phyloP scores from a whole-genome alignment of 2,888 invertebrate genomes.

The Hydroisotoma schaefferi region DNA sequence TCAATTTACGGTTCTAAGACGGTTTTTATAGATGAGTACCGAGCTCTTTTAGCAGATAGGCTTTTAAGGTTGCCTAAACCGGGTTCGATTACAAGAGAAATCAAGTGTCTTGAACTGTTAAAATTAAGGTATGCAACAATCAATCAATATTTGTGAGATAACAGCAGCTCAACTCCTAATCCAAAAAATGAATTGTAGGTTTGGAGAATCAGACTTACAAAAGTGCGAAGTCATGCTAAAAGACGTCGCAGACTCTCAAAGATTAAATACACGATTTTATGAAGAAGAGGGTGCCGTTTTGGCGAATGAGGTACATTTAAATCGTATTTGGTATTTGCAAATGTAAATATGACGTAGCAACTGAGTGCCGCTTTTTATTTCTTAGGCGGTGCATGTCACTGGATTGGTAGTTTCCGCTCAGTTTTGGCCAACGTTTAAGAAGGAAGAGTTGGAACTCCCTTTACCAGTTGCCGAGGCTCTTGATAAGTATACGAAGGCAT shows the following conservation, averaged over 20 bases:
- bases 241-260: slow-evolving; percentile 91
- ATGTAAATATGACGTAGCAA: slow-evolving; percentile 1
- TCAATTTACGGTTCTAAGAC: slow-evolving; percentile 98
- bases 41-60: slow-evolving; percentile 87
- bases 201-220: slow-evolving; percentile 93
- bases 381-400: slow-evolving; percentile 63
- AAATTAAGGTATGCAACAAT: slow-evolving; percentile 62
- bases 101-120: slow-evolving; percentile 85
- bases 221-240: slow-evolving; percentile 99
- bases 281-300: slow-evolving; percentile 45
- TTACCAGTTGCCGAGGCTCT: slow-evolving; percentile 73
- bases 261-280: slow-evolving; percentile 81
- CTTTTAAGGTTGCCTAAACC: slow-evolving; percentile 56
- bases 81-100: slow-evolving; percentile 62
- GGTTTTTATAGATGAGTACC: slow-evolving; percentile 95
- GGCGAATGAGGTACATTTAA: slow-evolving; percentile 48
- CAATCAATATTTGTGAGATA: neutral
- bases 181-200: slow-evolving; percentile 58
- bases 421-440: slow-evolving; percentile 97
- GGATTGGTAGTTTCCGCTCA: slow-evolving; percentile 95
- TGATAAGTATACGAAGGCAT: slow-evolving; percentile 80
- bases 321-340: neutral
- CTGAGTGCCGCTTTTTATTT: slow-evolving; percentile 11
- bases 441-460: slow-evolving; percentile 85
- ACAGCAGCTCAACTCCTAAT: too few relatives aligned